Base-by-base conservation (phyloP, 2,888 invertebrate species). In the Drosophila melanosoma region DNA sequence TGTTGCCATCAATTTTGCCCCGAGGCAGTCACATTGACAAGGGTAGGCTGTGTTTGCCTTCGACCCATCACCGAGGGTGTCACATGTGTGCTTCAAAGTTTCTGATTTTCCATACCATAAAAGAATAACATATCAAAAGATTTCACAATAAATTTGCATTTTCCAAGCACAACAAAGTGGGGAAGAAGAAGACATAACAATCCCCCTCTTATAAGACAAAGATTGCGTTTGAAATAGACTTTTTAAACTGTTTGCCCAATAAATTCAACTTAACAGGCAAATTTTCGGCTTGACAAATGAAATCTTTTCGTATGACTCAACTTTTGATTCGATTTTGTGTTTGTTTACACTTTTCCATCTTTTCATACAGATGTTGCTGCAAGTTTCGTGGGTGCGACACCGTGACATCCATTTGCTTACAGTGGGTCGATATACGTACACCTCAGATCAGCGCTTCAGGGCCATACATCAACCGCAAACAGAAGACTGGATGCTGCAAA, bases 311-410 rank as follows among this genome's bases (percentile, higher is more conserved):
- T 49, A 58, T 58, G 56, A 36, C 12, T 51, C 20, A 69, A 65
- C 35, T 61, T 61, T 49, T 54, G 57, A 45, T 40, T 59, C 26
- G 11, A 35, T 59, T 53, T 45, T 23, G 26, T 48, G 32, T 5
- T 15, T 35, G 26, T 26, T 78, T 49, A 38, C 11, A n/a, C 11
- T 20, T 48, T 32, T 4, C 10, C 36, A 79, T 84, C 23, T 17
- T 17, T 45, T 23, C 8, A 23, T 23, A 23, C 72, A 92, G 95
- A 95, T 95, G 94, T 93, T 95, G 91, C 93, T 96, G 93, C 96
- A 98, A 95, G 97, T 98, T 85, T 98, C 97, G 42, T 98, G 98
- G 98, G 97, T 98, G 76, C 95, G 98, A 74, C 97, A 98, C 93
- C 95, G 97, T 86, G 98, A 98, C 93, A 97, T 98, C 74, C 98